Evolutionary conservation across 2,797 vertebrate species (phyloP), one percentile per base, ranked within the genome.

Genomic region (Eleutherodactylus coqui): DNA sequence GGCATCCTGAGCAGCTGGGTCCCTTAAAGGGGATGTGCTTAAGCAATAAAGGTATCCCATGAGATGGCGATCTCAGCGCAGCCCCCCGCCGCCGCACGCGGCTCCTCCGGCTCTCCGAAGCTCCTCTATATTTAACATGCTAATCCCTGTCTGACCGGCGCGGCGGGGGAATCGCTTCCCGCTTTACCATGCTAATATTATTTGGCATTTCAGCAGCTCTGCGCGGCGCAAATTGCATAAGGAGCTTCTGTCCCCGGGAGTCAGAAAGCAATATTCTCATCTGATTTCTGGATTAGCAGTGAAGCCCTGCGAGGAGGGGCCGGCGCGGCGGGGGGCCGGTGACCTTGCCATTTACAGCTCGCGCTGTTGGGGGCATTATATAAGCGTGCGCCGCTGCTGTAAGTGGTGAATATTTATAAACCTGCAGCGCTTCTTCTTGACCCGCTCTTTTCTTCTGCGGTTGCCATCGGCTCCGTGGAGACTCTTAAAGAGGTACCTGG

Each of bases 171-270:
- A 83, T 87, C 38, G 86, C 86, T 79, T 79, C 86, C 86, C 55
- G 43, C 17, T 84, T 75, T 75, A 75, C 86, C 86, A 75, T 79
- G 81, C 86, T 87, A 80, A 87, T 87, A 87, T 79, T 87, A 79
- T 84, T 87, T 87, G 86, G 86, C 81, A 87, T 87, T 87, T 87
- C 81, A 87, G 81, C 81, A 84, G 75, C 86, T 87, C 81, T 87
- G 85, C 55, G 80, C 85, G 78, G 67, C 60, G 85, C 81, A 87
- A 87, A 87, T 87, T 87, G 85, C 85, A 83, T 87, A 87, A 87
- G 85, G 81, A 86, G 75, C 58, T 14, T 79, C 64, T 64, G 83
- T 84, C 76, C 86, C 81, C 75, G 27, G 81, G 86, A 87, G 86
- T 79, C 75, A 34, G 75, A 53, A 83, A 73, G 83, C 84, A 87